Evolutionary conservation across 2,888 invertebrate species (phyloP), one percentile per base, ranked within the genome.

Genomic region (Pimpla rufipes): DNA sequence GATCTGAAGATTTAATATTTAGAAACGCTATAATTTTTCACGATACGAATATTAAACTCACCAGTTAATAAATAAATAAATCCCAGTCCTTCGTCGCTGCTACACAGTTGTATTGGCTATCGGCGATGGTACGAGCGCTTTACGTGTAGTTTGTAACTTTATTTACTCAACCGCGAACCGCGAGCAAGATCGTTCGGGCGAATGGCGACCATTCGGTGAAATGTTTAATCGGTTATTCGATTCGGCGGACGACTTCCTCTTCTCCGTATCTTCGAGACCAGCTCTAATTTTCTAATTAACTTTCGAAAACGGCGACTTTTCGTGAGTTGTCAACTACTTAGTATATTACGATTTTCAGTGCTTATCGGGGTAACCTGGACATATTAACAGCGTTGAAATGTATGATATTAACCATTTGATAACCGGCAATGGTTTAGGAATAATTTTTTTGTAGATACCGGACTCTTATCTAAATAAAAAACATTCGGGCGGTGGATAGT

Each of bases 111-210:
- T 57, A 81, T 64, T 55, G n/a, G 74, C 59, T 45, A 75, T 75
- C 67, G 52, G 74, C 70, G 67, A 64, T 55, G 10, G 79, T 82
- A 79, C 59, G 82, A 79, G 64, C 35, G 45, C 70, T 82, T n/a
- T 82, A 75, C 64, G 21, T 10, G 37, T 62, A 40, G 74, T 79
- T 82, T 79, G 82, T 82, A 82, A 82, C 79, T 79, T 79, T 82
- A 82, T 82, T 82, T 70, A 64, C 55, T 79, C 29, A 67, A 42
- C 68, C 13, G 23, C 67, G 47, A 70, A 47, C 29, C 21, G 21
- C 79, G 68, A 79, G 79, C 82, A 70, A 75, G 64, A 79, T 79
- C 79, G 55, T 75, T 70, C 45, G 18, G 40, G 45, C 42, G 37
- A 79, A 64, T 57, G 18, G 79, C 21, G 35, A 21, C 45, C 37